Base-by-base conservation (phyloP, 2,888 invertebrate species). In the Mythimna lalbum region DNA sequence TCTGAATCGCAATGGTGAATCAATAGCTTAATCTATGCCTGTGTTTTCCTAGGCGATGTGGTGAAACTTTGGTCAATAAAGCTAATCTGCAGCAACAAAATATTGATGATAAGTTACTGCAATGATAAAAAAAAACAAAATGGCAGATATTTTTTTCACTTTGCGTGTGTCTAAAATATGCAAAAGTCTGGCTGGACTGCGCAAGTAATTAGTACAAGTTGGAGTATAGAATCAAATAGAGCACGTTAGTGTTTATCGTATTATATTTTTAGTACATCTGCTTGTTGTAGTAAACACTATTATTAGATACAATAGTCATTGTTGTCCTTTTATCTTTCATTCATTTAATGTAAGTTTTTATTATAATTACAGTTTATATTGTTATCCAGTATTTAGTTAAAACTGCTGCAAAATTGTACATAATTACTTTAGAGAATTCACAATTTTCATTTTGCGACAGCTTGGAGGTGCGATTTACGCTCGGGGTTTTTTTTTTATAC, bases 401-500 rank as follows among this genome's bases (percentile, higher is more conserved):
- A 67, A 55, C 23, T 39, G 19, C 64, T 77, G 59, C 14, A 76
- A 31, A 70, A 70, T 62, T 62, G 53, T 50, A 59, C 36, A 55
- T 49, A 81, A 77, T 69, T 50, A 65, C 62, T 68, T 61, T 47
- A 39, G 21, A 69, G 65, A 61, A 63, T 68, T 73, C 47, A 50
- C 61, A 39, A 56, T 80, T 70, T 82, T 72, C 55, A 70, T 67
- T 65, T 72, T 64, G 56, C 64, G 52, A 52, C 66, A 80, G 75
- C 78, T 79, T 77, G 80, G 53, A 66, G 52, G 17, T 63, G 59
- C 73, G n/a, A 83, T 80, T 83, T 81, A 78, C 80, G 75, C 78
- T 67, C 59, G 69, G 63, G 33, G 80, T 66, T 82, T 86, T 82
- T 84, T 43, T 47, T 83, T 75, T 78, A n/a, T n/a, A 69, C 79